Base-by-base conservation (phyloP, 1,140 invertebrate species). In the Drosophila hydei region DNA sequence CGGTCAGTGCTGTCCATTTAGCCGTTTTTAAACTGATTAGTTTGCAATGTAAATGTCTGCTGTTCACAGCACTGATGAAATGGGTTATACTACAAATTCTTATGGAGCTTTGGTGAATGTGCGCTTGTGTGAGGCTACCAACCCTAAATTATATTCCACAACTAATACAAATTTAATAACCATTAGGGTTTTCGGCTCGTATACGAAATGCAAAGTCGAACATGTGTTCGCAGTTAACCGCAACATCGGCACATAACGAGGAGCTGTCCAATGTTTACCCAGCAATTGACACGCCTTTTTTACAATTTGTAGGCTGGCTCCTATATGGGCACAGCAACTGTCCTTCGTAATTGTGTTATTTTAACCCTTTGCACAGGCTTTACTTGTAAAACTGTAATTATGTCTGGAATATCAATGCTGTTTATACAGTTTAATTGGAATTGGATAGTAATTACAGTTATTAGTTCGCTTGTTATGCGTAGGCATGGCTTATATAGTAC, bases 371-470 rank as follows among this genome's bases (percentile, higher is more conserved):
- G 61, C 48, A 30, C 27, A 12, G 47, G 51, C 11, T 43, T 64
- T 59, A 43, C 47, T 62, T 40, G 48, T 23, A 25, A 12, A 23
- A 61, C 77, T 77, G 70, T 80, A 85, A 87, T 87, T 87, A 87
- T 70, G 63, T 33, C 55, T 54, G 51, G 79, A 23, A 40, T 48
- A 79, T 64, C 83, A 88, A 33, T 33, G 75, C 78, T 87, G 78
- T 72, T 87, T 88, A 78, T 77, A 76, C 63, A 88, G 75, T 83
- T 64, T 83, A 83, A 87, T 88, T 87, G 74, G 58, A 78, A 88
- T 87, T 72, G 77, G 58, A 65, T 42, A 62, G 43, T 88, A 88
- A 87, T 83, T 76, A 87, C 52, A 75, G 80, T 77, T 68, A 50
- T 77, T 65, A 62, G 50, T 62, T 56, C 42, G 58, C 62, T 85